Percentiles rank a stretch among this genome's conserved stretches.
Conservation (phyloP, 2,113 vertebrate species). For the Thamnaconus septentrionalis region DNA sequence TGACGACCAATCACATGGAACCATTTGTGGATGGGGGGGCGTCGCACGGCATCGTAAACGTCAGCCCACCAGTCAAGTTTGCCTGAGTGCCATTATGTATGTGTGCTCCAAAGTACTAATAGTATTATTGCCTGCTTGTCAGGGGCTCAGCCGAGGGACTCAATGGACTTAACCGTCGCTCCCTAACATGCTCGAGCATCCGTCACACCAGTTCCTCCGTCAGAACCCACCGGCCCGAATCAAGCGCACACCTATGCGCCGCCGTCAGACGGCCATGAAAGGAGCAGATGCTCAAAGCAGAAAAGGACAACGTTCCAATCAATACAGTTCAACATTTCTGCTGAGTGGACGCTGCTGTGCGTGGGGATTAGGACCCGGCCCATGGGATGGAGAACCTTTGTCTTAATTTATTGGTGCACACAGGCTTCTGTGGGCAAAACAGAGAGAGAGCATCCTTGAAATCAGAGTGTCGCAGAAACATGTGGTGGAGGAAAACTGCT, state of each 20-base stretch:
- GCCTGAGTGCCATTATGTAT: too few species aligned
- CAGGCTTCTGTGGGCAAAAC: background rate
- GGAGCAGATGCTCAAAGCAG: constrained; percentile 51
- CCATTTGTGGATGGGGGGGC: too few species aligned
- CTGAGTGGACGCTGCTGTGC: constrained; percentile 57
- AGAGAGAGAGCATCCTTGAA: background rate
- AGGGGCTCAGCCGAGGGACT: too few species aligned
- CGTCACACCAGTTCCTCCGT: constrained; percentile 13
- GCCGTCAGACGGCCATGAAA: constrained; percentile 9
- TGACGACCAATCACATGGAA: too few species aligned
- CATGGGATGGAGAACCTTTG: background rate
- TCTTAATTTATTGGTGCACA: too few species aligned
- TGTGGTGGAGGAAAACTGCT: too few species aligned
- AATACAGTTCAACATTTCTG: constrained; percentile 58
- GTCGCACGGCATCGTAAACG: too few species aligned
- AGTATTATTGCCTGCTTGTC: too few species aligned
- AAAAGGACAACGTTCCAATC: constrained; percentile 12
- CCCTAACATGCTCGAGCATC: constrained; percentile 20
- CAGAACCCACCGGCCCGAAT: constrained; percentile 15
- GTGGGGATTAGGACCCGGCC: constrained; percentile 43
- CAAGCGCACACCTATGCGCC: background rate
- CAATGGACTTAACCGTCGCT: constrained; percentile 18
- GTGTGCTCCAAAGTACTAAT: too few species aligned
- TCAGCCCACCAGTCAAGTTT: too few species aligned
- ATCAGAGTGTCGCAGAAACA: background rate